Evolutionary conservation across 1,140 invertebrate species (phyloP).

Genomic region (Cylas formicarius): DNA sequence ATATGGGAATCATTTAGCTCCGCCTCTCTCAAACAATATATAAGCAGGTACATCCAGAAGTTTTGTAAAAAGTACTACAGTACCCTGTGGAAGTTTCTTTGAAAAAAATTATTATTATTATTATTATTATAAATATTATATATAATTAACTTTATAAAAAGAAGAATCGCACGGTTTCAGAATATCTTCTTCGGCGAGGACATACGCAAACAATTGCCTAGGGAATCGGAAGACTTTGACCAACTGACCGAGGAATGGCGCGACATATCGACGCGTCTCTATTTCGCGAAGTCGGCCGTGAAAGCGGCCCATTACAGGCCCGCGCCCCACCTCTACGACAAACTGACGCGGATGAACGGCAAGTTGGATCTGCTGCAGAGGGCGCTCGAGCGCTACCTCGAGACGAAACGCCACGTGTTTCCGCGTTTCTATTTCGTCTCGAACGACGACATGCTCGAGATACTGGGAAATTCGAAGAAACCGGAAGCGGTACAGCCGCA

Average conservation of each 20-base stretch:
- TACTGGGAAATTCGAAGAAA: slow-evolving; percentile 72
- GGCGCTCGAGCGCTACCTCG: slow-evolving; percentile 73
- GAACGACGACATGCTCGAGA: slow-evolving; percentile 81
- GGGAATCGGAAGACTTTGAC: slow-evolving; percentile 69
- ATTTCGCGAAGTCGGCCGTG: slow-evolving; percentile 47
- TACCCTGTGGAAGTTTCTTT: no score
- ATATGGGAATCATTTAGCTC: no score
- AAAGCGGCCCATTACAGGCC: slow-evolving; percentile 50
- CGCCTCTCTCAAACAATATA: no score
- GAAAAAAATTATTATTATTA: neutral
- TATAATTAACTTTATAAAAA: neutral
- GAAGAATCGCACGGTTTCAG: slow-evolving; percentile 38
- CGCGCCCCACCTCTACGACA: slow-evolving; percentile 52
- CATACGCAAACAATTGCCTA: slow-evolving; percentile 73
- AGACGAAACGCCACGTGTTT: slow-evolving; percentile 75
- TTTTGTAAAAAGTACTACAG: no score
- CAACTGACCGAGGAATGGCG: slow-evolving; percentile 63
- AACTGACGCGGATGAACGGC: slow-evolving; percentile 56
- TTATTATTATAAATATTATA: neutral
- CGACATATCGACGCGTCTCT: slow-evolving; percentile 59
- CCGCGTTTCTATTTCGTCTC: slow-evolving; percentile 84
- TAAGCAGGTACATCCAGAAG: no score
- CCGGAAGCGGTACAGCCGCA: slow-evolving; percentile 76
- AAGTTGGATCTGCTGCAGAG: slow-evolving; percentile 62
- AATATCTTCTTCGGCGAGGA: slow-evolving; percentile 81